phyloP scores from a whole-genome alignment of 2,113 vertebrate genomes.

The Rhynchomys soricoides region DNA sequence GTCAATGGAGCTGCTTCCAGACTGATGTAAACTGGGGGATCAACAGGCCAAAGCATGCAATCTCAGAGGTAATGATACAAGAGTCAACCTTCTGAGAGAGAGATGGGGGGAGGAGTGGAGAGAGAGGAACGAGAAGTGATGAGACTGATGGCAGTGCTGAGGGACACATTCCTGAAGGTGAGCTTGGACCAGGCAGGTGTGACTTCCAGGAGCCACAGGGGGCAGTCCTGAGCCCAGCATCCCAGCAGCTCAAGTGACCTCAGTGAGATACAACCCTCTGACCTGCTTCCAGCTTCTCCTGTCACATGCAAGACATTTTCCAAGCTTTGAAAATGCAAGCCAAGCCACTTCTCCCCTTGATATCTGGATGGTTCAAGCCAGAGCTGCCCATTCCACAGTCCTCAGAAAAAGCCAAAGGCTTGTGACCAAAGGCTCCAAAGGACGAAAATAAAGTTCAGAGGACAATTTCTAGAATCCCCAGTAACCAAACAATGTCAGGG shows the following conservation, averaged over 20 bases:
- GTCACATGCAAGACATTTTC: not conserved
- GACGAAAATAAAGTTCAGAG: conserved; percentile 47
- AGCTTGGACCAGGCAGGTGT: accelerated
- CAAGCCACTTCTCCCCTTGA: not conserved
- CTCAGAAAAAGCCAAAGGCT: not conserved
- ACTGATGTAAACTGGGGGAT: not conserved
- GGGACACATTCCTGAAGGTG: not conserved
- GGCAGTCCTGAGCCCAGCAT: not conserved
- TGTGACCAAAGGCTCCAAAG: conserved; percentile 19
- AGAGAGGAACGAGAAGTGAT: not conserved
- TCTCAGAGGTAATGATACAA: not conserved
- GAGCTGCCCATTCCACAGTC: not conserved
- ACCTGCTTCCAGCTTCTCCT: not conserved
- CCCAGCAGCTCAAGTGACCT: accelerated
- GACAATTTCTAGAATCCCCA: conserved; percentile 26
- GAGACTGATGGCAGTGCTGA: not conserved
- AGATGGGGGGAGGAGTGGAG: not conserved
- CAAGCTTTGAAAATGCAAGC: not conserved
- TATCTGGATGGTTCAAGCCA: not conserved
- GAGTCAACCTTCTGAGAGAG: not conserved
- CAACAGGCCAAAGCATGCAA: not conserved
- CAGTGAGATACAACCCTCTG: not conserved
- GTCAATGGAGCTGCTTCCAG: not conserved
- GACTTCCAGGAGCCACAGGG: not conserved
- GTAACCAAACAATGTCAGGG: not conserved